Conservation (phyloP, 2,888 invertebrate genomes). For the Lingula anatina region DNA sequence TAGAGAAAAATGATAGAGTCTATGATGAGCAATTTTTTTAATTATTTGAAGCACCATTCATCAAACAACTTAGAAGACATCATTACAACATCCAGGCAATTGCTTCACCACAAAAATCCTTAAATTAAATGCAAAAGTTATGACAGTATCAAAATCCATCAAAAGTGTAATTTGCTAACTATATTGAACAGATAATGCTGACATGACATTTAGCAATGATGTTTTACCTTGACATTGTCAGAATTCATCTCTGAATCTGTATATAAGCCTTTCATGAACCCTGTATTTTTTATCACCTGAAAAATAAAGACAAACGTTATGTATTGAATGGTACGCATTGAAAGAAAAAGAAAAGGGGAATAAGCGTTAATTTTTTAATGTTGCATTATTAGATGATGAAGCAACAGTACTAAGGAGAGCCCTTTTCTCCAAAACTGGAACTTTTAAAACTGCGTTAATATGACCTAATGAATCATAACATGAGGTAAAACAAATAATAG, state of each 20-base stretch:
- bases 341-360: neutral
- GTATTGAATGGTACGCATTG: neutral
- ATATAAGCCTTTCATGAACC: constrained; percentile 82
- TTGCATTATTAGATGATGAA: too few relatives aligned
- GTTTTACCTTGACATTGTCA: constrained; percentile 69
- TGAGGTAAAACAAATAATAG: too few relatives aligned
- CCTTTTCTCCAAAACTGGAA: too few relatives aligned
- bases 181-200: too few relatives aligned
- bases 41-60: neutral
- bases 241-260: constrained; percentile 74
- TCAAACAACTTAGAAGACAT: too few relatives aligned
- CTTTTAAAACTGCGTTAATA: too few relatives aligned
- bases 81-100: too few relatives aligned
- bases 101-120: too few relatives aligned
- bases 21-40: neutral
- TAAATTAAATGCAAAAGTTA: too few relatives aligned
- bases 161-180: too few relatives aligned
- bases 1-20: constrained; percentile 1
- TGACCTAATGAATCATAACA: too few relatives aligned
- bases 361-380: neutral
- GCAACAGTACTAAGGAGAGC: too few relatives aligned
- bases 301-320: constrained; percentile 7
- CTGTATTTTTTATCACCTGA: constrained; percentile 81
- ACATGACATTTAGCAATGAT: neutral
- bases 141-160: neutral